Evolutionary conservation across 2,888 invertebrate species (phyloP).

Genomic region (Lysandra bellargus): DNA sequence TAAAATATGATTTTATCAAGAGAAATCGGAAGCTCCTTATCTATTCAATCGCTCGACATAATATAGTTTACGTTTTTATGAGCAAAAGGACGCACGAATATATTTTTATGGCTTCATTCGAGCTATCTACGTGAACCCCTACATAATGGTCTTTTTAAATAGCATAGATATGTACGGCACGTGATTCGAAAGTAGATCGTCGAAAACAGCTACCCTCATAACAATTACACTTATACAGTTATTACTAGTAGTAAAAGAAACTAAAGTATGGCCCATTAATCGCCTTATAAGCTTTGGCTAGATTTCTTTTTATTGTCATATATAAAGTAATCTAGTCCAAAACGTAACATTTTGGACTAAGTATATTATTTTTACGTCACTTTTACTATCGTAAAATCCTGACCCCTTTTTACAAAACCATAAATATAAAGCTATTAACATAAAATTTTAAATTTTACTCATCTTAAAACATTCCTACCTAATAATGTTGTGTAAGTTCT

Average conservation of each 20-base stretch:
- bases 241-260: conserved; percentile 15
- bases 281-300: not conserved
- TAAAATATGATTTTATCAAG: not conserved
- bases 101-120: conserved; percentile 29
- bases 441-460: no score
- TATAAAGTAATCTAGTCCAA: no score
- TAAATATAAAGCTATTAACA: not conserved
- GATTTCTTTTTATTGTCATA: not conserved
- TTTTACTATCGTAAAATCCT: no score
- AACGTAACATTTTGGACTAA: no score
- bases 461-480: not conserved
- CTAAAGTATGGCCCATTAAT: conserved; percentile 15
- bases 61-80: conserved; percentile 19
- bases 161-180: conserved; percentile 19
- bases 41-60: conserved; percentile 1
- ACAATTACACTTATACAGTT: conserved; percentile 28
- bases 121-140: conserved; percentile 23
- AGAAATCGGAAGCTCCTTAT: not conserved
- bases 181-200: conserved; percentile 18
- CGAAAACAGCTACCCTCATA: conserved; percentile 22
- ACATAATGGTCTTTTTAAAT: conserved; percentile 27
- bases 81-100: conserved; percentile 18
- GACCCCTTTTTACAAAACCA: no score
- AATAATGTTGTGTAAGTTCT: not conserved
- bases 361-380: no score